A percentile compares a stretch with the other conserved stretches of the same genome.
Evolutionary conservation across 2,888 invertebrate genomes (phyloP).

Genomic region (Mesorhabditis spiculigera): DNA sequence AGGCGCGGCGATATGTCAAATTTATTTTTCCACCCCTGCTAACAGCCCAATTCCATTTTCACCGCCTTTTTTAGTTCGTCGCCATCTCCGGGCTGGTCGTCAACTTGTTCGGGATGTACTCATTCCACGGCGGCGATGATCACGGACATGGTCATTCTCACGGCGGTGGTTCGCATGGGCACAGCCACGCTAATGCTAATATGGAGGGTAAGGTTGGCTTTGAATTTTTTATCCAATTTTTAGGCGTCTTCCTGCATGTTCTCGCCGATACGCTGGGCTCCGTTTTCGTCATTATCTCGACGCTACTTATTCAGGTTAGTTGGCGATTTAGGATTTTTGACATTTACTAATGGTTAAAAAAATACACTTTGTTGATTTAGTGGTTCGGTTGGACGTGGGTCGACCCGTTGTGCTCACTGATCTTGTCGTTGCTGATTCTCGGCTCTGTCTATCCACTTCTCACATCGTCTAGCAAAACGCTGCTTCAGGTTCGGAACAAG

Average conservation of each 20-base stretch:
- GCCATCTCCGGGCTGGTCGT: conserved; percentile 65
- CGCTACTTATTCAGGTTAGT: conserved; percentile 63
- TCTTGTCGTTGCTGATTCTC: conserved; percentile 65
- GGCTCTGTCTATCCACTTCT: conserved; percentile 65
- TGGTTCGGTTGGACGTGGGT: conserved; percentile 66
- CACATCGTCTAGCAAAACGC: conserved; percentile 58
- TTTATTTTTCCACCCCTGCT: too few relatives aligned
- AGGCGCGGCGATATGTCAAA: too few relatives aligned
- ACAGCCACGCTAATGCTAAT: conserved; percentile 62
- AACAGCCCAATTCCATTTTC: too few relatives aligned
- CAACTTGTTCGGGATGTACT: conserved; percentile 66
- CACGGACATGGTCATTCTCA: conserved; percentile 60
- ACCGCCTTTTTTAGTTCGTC: conserved; percentile 60
- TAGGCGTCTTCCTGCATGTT: conserved; percentile 67
- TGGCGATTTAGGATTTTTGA: conserved; percentile 4
- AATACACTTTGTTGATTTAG: conserved; percentile 7
- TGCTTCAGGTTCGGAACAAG: conserved; percentile 24
- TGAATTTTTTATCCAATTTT: conserved; percentile 15
- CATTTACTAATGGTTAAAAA: neutral
- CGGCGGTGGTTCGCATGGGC: conserved; percentile 52
- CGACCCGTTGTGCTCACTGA: conserved; percentile 67
- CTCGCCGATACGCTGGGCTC: conserved; percentile 67
- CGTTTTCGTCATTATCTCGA: conserved; percentile 66
- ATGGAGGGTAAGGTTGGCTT: conserved; percentile 62
- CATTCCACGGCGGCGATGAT: conserved; percentile 60